Evolutionary conservation across 2,113 vertebrate species (phyloP).

Genomic region (Epinephelus moara): DNA sequence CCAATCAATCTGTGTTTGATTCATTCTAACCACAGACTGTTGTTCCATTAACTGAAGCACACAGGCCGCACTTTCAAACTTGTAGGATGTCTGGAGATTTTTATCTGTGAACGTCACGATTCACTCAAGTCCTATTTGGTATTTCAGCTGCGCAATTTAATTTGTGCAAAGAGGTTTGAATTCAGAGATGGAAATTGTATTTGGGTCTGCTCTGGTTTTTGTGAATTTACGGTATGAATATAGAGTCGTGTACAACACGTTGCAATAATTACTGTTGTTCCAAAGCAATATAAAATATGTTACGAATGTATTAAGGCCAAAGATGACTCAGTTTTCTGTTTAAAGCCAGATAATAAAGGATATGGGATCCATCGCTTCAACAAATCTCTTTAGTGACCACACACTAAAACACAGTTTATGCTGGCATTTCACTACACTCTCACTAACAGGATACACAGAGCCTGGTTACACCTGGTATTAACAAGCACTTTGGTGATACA

Average conservation of each 20-base stretch:
- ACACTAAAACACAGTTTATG: background rate
- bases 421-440: background rate
- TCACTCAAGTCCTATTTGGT: slow-evolving; percentile 31
- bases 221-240: background rate
- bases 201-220: background rate
- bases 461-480: too few relatives aligned
- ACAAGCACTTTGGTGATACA: too few relatives aligned
- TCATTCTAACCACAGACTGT: slow-evolving; percentile 73
- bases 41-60: slow-evolving; percentile 75
- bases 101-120: slow-evolving; percentile 51
- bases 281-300: background rate
- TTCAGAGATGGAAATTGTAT: background rate
- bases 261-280: background rate
- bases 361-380: background rate
- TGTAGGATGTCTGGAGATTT: slow-evolving; percentile 36
- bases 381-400: background rate
- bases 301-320: background rate
- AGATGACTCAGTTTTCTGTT: background rate
- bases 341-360: background rate
- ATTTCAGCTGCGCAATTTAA: slow-evolving; percentile 7
- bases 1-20: slow-evolving; percentile 77
- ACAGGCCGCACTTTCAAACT: slow-evolving; percentile 52
- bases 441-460: background rate
- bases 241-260: background rate
- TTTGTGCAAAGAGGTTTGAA: slow-evolving; percentile 8